These are phyloP conservation scores for Rallus crepitans DNA, from an alignment of 2,797 vertebrate species.

Conservation along the genomic window DNA sequence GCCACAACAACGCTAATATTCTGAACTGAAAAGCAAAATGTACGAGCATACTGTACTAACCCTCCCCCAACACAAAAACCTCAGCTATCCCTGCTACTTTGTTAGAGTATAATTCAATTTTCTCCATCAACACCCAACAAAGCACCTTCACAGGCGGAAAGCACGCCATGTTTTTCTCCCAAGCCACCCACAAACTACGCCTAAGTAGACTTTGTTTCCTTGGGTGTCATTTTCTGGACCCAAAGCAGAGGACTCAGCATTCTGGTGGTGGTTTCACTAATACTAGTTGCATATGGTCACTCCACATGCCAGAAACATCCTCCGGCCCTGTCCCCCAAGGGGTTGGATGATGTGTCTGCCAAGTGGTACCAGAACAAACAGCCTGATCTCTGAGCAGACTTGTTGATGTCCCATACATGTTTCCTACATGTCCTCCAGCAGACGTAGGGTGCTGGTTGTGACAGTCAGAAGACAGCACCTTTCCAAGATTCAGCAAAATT, in stretches of 20 bases:
- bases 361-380: neutral
- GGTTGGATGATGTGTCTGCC: neutral
- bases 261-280: neutral
- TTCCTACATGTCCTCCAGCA: neutral
- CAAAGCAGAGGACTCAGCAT: neutral
- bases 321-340: neutral
- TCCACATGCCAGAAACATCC: neutral
- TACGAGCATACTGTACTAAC: neutral
- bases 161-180: neutral
- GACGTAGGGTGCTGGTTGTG: rapidly evolving
- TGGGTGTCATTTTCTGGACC: neutral
- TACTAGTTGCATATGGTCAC: neutral
- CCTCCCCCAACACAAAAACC: neutral
- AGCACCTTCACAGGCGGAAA: conserved; percentile 17
- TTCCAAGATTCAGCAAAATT: neutral
- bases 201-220: neutral
- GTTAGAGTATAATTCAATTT: conserved; percentile 46
- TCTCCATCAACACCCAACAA: conserved; percentile 12
- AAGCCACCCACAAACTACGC: neutral
- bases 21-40: conserved; percentile 9
- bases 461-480: neutral
- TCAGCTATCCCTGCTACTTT: neutral
- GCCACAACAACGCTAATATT: conserved; percentile 31
- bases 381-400: neutral
- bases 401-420: neutral